A percentile compares a stretch with the other conserved stretches of the same genome.
These are phyloP conservation scores for Nothura maculosa DNA, from an alignment of 2,797 vertebrate species.

Conservation along the genomic window DNA sequence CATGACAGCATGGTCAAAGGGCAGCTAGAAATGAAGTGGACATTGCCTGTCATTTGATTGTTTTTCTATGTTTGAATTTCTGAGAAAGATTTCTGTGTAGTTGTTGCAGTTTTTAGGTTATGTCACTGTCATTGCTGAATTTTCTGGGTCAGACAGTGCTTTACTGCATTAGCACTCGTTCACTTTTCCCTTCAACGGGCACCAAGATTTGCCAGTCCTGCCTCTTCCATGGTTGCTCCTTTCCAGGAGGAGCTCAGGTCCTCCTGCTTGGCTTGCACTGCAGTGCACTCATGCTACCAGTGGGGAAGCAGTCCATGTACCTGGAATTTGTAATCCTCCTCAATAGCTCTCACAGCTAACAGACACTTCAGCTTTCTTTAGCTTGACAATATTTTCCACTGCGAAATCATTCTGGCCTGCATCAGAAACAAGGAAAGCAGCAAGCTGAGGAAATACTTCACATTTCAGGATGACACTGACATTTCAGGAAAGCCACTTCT, in stretches of 20 bases:
- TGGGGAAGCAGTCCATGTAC: no score
- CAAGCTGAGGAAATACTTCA: accelerated
- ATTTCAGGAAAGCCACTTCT: not conserved
- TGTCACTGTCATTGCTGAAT: not conserved
- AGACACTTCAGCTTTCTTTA: accelerated
- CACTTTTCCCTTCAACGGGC: not conserved
- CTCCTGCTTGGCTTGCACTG: not conserved
- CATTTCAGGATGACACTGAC: not conserved
- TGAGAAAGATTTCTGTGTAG: not conserved
- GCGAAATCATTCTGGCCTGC: not conserved
- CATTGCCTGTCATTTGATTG: not conserved
- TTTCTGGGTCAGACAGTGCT: not conserved
- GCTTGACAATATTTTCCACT: not conserved
- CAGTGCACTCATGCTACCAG: not conserved
- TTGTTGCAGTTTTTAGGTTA: not conserved
- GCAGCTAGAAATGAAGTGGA: not conserved
- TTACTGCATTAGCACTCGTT: not conserved
- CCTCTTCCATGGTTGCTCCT: accelerated
- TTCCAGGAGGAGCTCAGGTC: accelerated
- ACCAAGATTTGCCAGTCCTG: not conserved
- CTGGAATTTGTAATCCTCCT: not conserved
- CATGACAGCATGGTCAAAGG: not conserved
- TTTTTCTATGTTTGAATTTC: not conserved
- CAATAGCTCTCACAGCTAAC: not conserved
- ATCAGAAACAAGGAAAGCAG: not conserved